Base-by-base conservation (phyloP, 1,140 invertebrate species). In the Spodoptera frugiperda region DNA sequence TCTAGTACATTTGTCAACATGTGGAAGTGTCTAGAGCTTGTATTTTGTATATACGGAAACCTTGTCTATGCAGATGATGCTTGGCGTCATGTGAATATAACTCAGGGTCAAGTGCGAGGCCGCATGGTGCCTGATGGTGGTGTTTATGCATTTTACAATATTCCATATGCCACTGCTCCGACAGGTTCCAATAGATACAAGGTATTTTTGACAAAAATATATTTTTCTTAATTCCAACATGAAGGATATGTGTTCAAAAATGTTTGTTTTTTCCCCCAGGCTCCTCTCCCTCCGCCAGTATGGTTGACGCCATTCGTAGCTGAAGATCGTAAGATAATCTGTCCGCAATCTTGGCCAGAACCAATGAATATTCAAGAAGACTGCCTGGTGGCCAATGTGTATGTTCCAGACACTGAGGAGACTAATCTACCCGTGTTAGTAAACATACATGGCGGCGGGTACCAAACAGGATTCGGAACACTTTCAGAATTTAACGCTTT, bases 101-200 rank as follows among this genome's bases (percentile, higher is more conserved):
- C 74, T 19, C 84, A 85, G 51, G 87, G 87, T 1, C 72, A 81
- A 0, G 73, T 88, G 9, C 74, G 78, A n/a, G 87, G 87, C 2
- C 85, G 85, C 70, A 80, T 54, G 68, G 71, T 77, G 12, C 44
- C 68, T 9, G 76, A 80, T 9, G 76, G 77, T 8, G 77, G 78
- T 30, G 30, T 79, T 11, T 88, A 77, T 73, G 78, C 17, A 6
- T 88, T 87, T 65, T 82, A 79, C 48, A 74, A 79, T n/a, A 88
- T 88, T 51, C 85, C 83, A 11, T 88, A 87, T 51, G 87, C 84
- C n/a, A 86, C 81, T 8, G 79, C 80, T 6, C 84, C 87, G 1
- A 84, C 78, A 2, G 86, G 87, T 17, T n/a, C 48, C 0, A 53
- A 86, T 46, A 81, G 55, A 10, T 89, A 80, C 68, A 85, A 79